Base-by-base conservation (phyloP, 2,888 invertebrate species). In the Aleiodes testaceus region DNA sequence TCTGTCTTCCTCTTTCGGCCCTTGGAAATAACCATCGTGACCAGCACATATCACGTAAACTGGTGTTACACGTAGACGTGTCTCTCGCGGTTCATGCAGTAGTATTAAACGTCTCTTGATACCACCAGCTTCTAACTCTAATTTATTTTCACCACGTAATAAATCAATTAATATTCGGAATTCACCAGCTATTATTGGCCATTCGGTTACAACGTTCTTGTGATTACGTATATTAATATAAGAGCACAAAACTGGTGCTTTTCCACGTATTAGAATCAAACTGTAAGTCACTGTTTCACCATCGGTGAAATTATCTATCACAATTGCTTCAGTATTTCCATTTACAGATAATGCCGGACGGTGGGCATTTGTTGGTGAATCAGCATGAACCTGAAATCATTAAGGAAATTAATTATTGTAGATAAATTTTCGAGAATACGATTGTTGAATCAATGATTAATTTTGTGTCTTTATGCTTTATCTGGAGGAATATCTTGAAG, bases 1-100 rank as follows among this genome's bases (percentile, higher is more conserved):
- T 82, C 91, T 91, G 77, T 93, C 91, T 75, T 91, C 88, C 42
- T 89, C 89, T 16, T 88, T 87, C 0, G 93, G 92, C 73, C 92
- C 89, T 80, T 84, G 79, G 85, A 96, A 95, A 79, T 89, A 89
- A 44, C 95, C 95, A 87, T 94, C 92, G 84, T 95, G 93, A 74
- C 93, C 93, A 78, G 92, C 89, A 85, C 95, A 95, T 79, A 95
- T 91, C 66, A 97, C 92, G 84, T 96, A 96, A 16, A 97, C 90
- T 16, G 97, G 95, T 45, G 94, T 91, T 72, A 94, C 93, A 79
- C 91, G 88, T 65, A 92, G 88, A 81, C 91, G 89, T 4, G 91
- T 91, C 74, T 89, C 88, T 72, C 91, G 87, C 12, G 92, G 91
- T 75, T 88, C 88, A 82, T 92, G 92, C 22, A 90, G 88, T 64